Evolutionary conservation across 2,888 invertebrate species (phyloP).

Genomic region (Geotrupes spiniger): DNA sequence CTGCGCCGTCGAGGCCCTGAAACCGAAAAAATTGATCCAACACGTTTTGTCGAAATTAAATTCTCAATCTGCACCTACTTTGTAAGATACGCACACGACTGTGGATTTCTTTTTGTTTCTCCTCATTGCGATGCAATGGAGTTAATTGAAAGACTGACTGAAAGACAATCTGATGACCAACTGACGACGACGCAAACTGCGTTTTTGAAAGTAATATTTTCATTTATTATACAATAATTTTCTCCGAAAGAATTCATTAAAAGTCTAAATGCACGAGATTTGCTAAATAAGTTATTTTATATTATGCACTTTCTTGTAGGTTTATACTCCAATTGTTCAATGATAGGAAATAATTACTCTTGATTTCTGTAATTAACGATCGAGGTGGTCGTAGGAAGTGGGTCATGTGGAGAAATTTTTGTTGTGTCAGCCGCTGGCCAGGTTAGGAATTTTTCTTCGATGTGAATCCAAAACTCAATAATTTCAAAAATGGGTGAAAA

Average conservation of each 20-base stretch:
- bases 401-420: too few species aligned
- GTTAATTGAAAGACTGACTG: too few species aligned
- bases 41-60: not conserved
- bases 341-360: slow-evolving; percentile 41
- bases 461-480: too few species aligned
- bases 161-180: not conserved
- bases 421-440: too few species aligned
- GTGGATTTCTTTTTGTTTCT: slow-evolving; percentile 38
- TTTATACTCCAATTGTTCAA: slow-evolving; percentile 41
- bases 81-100: slow-evolving; percentile 44
- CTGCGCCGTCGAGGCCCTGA: slow-evolving; percentile 38
- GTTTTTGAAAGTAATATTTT: slow-evolving; percentile 16
- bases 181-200: slow-evolving; percentile 1
- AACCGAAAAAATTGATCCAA: slow-evolving; percentile 23
- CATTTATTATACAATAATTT: slow-evolving; percentile 22
- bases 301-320: slow-evolving; percentile 17
- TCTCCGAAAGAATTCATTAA: slow-evolving; percentile 23
- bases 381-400: too few species aligned
- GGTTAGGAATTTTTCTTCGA: too few species aligned
- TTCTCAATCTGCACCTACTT: slow-evolving; percentile 32
- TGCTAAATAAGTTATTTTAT: not conserved
- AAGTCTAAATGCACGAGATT: slow-evolving; percentile 9
- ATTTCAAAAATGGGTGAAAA: too few species aligned
- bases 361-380: slow-evolving; percentile 16
- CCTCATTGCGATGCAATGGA: slow-evolving; percentile 13